These are phyloP conservation scores for Pristis pectinata DNA, from an alignment of 2,797 vertebrate species.

Conservation along the genomic window DNA sequence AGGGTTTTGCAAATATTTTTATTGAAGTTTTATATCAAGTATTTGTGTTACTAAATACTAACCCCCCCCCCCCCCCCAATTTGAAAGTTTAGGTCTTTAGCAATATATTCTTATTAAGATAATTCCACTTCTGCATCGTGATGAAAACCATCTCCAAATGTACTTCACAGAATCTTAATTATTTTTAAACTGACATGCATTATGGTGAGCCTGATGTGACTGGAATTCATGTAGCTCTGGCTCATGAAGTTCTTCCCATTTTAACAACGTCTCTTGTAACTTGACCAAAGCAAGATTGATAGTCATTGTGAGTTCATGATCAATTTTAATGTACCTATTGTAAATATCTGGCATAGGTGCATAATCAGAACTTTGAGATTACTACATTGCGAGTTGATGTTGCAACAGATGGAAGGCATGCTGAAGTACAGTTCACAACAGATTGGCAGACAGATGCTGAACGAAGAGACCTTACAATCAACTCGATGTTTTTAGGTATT, in stretches of 20 bases:
- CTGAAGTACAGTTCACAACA: slow-evolving; percentile 87
- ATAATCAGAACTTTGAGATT: slow-evolving; percentile 91
- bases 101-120: background rate
- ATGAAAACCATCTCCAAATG: too few relatives aligned
- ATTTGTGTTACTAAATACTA: background rate
- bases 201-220: background rate
- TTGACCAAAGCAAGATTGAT: background rate
- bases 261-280: background rate
- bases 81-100: background rate
- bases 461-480: slow-evolving; percentile 90
- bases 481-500: slow-evolving; percentile 93
- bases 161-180: too few relatives aligned
- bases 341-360: slow-evolving; percentile 60
- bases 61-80: background rate
- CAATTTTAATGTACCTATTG: background rate
- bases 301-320: background rate
- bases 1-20: background rate
- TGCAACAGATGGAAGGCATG: slow-evolving; percentile 82
- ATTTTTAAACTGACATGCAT: too few relatives aligned
- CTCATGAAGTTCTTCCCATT: background rate
- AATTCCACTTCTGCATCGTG: background rate
- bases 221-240: background rate
- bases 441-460: slow-evolving; percentile 93
- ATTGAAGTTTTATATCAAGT: background rate
- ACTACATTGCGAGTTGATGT: slow-evolving; percentile 87